Evolutionary conservation across 2,888 invertebrate genomes (phyloP).

Genomic region (Troides aeacus): DNA sequence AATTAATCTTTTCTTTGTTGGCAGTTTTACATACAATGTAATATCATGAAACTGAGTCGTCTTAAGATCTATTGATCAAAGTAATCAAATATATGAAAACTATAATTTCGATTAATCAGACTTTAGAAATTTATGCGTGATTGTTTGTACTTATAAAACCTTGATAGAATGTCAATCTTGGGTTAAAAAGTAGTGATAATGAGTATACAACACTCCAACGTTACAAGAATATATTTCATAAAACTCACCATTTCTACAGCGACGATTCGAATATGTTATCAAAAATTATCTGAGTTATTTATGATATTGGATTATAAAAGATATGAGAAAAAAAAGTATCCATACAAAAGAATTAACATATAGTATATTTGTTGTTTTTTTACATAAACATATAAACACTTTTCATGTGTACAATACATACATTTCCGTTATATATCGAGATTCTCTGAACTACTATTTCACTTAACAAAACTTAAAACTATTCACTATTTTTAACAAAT

Average conservation of each 20-base stretch:
- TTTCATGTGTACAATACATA: neutral
- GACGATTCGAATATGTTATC: neutral
- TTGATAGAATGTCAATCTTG: neutral
- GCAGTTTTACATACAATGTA: too few relatives aligned
- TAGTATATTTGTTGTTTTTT: neutral
- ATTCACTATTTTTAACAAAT: too few relatives aligned
- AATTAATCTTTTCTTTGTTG: too few relatives aligned
- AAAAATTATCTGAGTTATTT: slow-evolving; percentile 14
- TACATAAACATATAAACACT: neutral
- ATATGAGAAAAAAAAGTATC: neutral
- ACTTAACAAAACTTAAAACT: too few relatives aligned
- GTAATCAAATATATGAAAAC: too few relatives aligned
- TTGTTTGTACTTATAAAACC: too few relatives aligned
- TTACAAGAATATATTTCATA: neutral
- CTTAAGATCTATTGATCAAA: too few relatives aligned
- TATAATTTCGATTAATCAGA: too few relatives aligned
- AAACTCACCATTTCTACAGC: neutral
- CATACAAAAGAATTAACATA: neutral
- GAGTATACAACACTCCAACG: neutral
- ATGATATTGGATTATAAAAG: slow-evolving; percentile 13
- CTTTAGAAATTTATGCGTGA: too few relatives aligned
- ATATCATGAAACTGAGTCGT: too few relatives aligned
- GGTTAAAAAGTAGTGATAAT: neutral
- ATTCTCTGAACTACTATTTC: neutral
- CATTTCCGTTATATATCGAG: neutral